These are phyloP conservation scores for Machimus atricapillus DNA, from an alignment of 2,888 invertebrate genomes.

Conservation along the genomic window DNA sequence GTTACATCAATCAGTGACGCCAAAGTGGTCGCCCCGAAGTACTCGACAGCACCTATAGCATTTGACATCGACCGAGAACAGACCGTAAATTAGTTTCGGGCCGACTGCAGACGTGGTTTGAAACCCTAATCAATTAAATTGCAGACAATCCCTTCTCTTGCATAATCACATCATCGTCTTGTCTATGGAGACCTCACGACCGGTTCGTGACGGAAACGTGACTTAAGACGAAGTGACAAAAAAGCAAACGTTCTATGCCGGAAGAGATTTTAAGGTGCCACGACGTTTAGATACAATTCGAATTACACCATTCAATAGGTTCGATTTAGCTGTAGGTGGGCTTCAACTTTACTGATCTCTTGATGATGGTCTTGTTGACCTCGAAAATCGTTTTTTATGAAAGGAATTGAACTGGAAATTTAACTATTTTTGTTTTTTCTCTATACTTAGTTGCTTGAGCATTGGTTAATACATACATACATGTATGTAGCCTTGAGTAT, in stretches of 20 bases:
- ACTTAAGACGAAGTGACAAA: neutral
- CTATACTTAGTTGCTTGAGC: neutral
- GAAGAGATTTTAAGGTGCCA: neutral
- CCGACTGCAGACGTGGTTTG: neutral
- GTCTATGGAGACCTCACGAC: neutral
- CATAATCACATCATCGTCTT: neutral
- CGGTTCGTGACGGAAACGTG: slow-evolving; percentile 4
- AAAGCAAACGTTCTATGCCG: neutral
- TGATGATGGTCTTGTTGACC: neutral
- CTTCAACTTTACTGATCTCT: neutral
- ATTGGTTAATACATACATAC: too few relatives aligned
- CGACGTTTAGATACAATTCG: neutral
- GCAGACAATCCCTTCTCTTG: neutral
- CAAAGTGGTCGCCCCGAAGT: neutral
- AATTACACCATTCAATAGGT: neutral
- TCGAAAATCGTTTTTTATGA: neutral
- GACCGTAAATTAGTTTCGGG: slow-evolving; percentile 8
- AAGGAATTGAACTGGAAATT: neutral
- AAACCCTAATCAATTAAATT: slow-evolving; percentile 5
- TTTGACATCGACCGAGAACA: neutral
- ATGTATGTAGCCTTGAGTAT: too few relatives aligned
- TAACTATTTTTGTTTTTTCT: neutral
- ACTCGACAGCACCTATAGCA: neutral
- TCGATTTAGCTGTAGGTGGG: neutral
- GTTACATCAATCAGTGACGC: slow-evolving; percentile 13